Base-by-base conservation (phyloP, 2,888 invertebrate genomes). In the Nesidiocoris tenuis region DNA sequence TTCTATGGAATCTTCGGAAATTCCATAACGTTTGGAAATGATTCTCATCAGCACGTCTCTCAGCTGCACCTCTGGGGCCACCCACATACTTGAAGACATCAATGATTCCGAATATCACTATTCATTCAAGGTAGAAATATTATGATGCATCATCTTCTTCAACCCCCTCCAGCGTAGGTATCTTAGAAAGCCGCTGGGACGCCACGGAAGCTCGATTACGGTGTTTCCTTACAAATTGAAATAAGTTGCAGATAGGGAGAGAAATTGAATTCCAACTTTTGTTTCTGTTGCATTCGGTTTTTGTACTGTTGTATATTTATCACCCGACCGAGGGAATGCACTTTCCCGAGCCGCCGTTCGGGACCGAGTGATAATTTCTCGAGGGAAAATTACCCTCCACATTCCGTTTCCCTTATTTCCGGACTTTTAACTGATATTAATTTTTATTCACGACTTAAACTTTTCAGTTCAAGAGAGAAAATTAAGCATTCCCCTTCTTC, bases 341-440 rank as follows among this genome's bases (percentile, higher is more conserved):
- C n/a, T n/a, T 59, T 19, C 3, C 19, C 59, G 5, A n/a, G 17
- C 54, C 54, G 16, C 54, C 54, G 59, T n/a, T 19, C n/a, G n/a
- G 19, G n/a, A 19, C 59, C 59, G 17, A 5, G 59, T n/a, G 59
- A 72, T 72, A 72, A 72, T 72, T 72, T 72, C 72, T 72, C 72
- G 39, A 25, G 72, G 72, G 72, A 63, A 72, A 72, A 72, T 72
- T 72, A 72, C 24, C 39, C 39, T 39, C 39, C 39, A 12, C 12
- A 39, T 39, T 61, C 39, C 70, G 59, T 57, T 70, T 61, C 72
- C 61, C 72, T 63, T 72, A 23, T 61, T 72, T 25, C 39, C 72
- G 21, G 72, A 72, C 72, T 61, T 72, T 70, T 72, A 72, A 72
- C 72, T 72, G 72, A 56, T 72, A 72, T 72, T 72, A 72, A 72